Base-by-base conservation (phyloP, 2,888 invertebrate species). In the Xylophagus ater region DNA sequence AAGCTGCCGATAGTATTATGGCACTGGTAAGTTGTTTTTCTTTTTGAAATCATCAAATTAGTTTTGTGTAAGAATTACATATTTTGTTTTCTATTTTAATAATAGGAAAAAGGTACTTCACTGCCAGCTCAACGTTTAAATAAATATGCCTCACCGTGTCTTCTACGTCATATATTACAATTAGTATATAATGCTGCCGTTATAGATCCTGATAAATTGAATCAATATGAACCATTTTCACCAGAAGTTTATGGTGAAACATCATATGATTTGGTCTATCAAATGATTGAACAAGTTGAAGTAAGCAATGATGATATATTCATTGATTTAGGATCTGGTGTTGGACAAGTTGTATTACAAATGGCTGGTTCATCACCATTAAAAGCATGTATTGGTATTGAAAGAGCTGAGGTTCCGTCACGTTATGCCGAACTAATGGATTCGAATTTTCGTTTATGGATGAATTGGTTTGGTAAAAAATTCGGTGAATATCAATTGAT, bases 231-330 rank as follows among this genome's bases (percentile, higher is more conserved):
- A 67, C 96, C 98, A n/a, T 98, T 98, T 69, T 97, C 96, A 47
- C 94, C 96, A 15, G 96, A 96, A 76, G 90, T 97, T 2, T 99
- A 98, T 61, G 98, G 98, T 20, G 98, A 99, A 69, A 99, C 98
- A 24, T 94, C 94, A 29, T 97, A 87, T 61, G 97, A 98, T 61
- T 75, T 98, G 51, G 85, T 98, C 44, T 86, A 88, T 62, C 93
- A 96, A 69, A 97, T 99, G 89, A 89, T 98, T 51, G 90, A 94
- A 65, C 90, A 88, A 65, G 87, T 98, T 48, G 80, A 85, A 52
- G 87, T 96, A 52, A 83, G 83, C 4, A 76, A 83, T 47, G 88
- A 94, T 55, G 97, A 98, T 70, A 83, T 88, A 42, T 99, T 99
- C 65, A 89, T 99, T 58, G 98, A 99, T 70, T 74, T 99, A 56